These are phyloP conservation scores for Smutsia gigantea DNA, from an alignment of 2,797 vertebrate species.

Conservation along the genomic window DNA sequence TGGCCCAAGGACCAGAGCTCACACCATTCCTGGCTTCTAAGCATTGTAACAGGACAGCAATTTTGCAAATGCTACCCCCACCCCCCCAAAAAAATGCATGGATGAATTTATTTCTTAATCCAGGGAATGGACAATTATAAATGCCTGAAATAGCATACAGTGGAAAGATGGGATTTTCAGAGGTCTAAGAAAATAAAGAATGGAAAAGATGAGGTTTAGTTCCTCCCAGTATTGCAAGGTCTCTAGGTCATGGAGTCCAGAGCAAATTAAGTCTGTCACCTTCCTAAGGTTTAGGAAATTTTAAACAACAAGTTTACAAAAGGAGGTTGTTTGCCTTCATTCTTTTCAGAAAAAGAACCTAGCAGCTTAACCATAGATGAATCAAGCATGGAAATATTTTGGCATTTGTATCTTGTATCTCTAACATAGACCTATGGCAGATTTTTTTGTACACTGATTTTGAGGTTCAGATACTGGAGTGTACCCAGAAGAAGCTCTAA, in stretches of 20 bases:
- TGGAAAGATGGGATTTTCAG: not conserved
- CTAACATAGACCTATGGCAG: not conserved
- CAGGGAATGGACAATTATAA: not conserved
- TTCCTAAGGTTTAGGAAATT: not conserved
- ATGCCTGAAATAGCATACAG: not conserved
- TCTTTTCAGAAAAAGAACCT: not conserved
- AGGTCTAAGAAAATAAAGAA: not conserved
- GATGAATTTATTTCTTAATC: not conserved
- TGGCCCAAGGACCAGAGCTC: not conserved
- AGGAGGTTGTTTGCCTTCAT: not conserved
- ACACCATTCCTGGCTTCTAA: not conserved
- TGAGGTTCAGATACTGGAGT: not conserved
- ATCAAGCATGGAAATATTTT: not conserved
- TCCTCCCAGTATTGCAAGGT: not conserved
- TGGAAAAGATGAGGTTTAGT: not conserved
- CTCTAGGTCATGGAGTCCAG: not conserved
- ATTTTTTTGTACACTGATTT: not conserved
- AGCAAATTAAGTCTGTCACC: not conserved
- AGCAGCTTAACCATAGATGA: not conserved
- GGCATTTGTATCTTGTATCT: not conserved
- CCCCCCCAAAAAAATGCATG: not conserved
- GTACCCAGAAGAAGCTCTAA: not conserved
- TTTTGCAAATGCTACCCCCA: not conserved
- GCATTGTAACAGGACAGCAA: not conserved
- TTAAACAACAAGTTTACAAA: not conserved